A percentile compares a stretch with the other conserved stretches of the same genome.
These are phyloP conservation scores for Brachypterus glaber DNA, from an alignment of 2,888 invertebrate species.

Conservation along the genomic window DNA sequence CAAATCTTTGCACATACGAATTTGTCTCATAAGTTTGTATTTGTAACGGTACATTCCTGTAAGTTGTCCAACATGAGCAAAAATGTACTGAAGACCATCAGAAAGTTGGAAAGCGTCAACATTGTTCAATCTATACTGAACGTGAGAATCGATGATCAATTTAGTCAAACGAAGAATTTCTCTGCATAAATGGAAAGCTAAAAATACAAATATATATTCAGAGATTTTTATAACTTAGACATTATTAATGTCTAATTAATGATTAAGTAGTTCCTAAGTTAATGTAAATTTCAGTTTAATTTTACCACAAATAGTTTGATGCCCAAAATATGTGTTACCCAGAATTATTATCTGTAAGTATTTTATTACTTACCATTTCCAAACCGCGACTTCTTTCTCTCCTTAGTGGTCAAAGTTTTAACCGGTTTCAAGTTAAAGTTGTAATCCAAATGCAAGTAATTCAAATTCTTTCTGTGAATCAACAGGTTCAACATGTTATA, in stretches of 20 bases:
- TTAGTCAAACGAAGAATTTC: slow-evolving; percentile 98
- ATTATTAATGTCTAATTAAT: too few species aligned
- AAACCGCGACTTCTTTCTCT: slow-evolving; percentile 95
- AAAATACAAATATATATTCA: slow-evolving; percentile 18
- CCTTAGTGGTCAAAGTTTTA: slow-evolving; percentile 97
- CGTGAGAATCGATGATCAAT: slow-evolving; percentile 97
- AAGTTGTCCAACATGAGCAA: slow-evolving; percentile 97
- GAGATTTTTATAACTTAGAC: background rate
- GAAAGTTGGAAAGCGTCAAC: slow-evolving; percentile 98
- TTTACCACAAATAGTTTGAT: too few species aligned
- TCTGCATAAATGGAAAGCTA: slow-evolving; percentile 97
- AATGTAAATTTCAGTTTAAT: too few species aligned
- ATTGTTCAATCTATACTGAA: slow-evolving; percentile 97
- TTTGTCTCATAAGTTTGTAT: slow-evolving; percentile 97
- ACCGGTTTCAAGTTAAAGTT: slow-evolving; percentile 99
- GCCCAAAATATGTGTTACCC: background rate
- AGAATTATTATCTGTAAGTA: too few species aligned
- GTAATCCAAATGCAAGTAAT: slow-evolving; percentile 98
- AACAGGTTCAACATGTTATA: slow-evolving; percentile 99
- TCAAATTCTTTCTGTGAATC: slow-evolving; percentile 98
- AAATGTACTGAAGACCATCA: slow-evolving; percentile 97
- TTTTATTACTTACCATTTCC: slow-evolving; percentile 66
- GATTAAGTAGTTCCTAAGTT: too few species aligned
- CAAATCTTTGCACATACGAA: slow-evolving; percentile 99
- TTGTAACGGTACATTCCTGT: slow-evolving; percentile 99